These are phyloP conservation scores for Cotesia chilonis DNA, from an alignment of 1,140 invertebrate genomes.

Conservation along the genomic window DNA sequence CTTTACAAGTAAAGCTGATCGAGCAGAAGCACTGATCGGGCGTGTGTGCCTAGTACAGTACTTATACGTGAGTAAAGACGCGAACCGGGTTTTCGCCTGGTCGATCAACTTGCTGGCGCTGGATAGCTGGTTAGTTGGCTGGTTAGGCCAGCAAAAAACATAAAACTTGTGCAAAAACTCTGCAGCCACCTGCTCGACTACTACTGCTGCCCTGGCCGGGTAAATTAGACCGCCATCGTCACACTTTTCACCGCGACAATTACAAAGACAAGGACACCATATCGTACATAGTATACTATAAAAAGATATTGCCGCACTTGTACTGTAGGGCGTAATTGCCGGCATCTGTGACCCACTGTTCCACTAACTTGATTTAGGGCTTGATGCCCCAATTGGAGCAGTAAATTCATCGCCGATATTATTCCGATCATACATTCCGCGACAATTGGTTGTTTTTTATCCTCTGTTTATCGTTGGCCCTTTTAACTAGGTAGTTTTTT, in stretches of 20 bases:
- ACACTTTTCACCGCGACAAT: no score
- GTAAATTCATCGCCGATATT: no score
- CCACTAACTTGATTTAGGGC: constrained; percentile 37
- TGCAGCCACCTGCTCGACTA: constrained; percentile 15
- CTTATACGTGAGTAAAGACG: constrained; percentile 21
- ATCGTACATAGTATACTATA: neutral
- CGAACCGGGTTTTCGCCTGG: constrained; percentile 28
- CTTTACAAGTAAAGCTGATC: neutral
- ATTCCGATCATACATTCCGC: no score
- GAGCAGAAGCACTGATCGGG: constrained; percentile 3
- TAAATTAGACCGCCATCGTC: no score
- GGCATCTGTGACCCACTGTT: constrained; percentile 40
- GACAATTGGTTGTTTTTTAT: no score
- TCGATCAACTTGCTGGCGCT: constrained; percentile 24
- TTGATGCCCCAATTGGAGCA: neutral
- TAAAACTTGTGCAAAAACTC: constrained; percentile 3
- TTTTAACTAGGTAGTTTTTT: no score
- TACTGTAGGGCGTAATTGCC: constrained; percentile 37
- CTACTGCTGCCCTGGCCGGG: no score
- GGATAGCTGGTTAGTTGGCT: neutral
- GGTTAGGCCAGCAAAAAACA: constrained; percentile 14
- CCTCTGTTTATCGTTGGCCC: no score
- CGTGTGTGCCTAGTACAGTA: neutral
- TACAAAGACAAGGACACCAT: constrained; percentile 2
- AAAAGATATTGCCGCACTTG: constrained; percentile 35